Evolutionary conservation across 2,797 vertebrate genomes (phyloP).

Genomic region (Sciurus vulgaris): DNA sequence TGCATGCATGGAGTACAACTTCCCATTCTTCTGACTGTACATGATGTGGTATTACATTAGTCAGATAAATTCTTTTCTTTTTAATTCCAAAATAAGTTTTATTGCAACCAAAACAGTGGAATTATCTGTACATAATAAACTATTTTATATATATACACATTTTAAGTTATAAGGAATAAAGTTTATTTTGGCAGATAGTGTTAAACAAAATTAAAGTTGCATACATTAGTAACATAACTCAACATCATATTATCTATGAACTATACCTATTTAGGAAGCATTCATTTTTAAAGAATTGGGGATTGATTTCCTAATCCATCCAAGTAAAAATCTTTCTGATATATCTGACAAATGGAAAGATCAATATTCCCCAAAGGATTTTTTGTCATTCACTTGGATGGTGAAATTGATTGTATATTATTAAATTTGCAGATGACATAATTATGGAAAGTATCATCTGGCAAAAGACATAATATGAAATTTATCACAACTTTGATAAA

Average conservation of each 20-base stretch:
- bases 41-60: neutral
- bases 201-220: conserved; percentile 89
- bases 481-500: neutral
- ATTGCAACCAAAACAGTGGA: conserved; percentile 90
- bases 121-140: conserved; percentile 92
- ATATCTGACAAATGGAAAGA: neutral
- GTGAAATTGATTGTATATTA: neutral
- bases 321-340: neutral
- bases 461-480: conserved; percentile 24
- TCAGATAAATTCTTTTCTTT: conserved; percentile 17
- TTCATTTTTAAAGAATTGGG: conserved; percentile 9
- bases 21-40: too few species aligned
- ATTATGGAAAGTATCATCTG: conserved; percentile 58
- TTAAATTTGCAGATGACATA: conserved; percentile 4
- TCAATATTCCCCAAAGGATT: neutral
- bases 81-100: conserved; percentile 86
- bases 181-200: conserved; percentile 90
- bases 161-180: conserved; percentile 90
- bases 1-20: too few species aligned
- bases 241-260: conserved; percentile 68
- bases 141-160: conserved; percentile 90
- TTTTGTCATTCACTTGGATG: conserved; percentile 29
- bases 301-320: conserved; percentile 13
- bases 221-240: conserved; percentile 87
- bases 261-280: neutral